Base-by-base conservation (phyloP, 1,140 invertebrate species). In the Cherax destructor region DNA sequence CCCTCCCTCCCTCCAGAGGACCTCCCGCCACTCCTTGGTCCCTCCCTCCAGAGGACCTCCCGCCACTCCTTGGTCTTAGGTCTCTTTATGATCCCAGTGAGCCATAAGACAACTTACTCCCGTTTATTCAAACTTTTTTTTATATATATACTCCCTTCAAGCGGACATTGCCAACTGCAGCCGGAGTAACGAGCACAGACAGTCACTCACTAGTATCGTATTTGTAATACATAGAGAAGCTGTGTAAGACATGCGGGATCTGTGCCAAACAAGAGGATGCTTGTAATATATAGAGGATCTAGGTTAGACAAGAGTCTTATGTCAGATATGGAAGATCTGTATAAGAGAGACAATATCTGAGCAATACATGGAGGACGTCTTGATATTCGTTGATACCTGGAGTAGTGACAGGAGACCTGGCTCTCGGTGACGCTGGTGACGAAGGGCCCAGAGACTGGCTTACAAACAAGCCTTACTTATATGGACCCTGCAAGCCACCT, bases 401-500 rank as follows among this genome's bases (percentile, higher is more conserved):
- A 50, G 83, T 76, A 86, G 83, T 86, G 83, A 86, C 83, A 76
- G 47, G 83, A 59, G 77, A 81, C 78, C 30, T 47, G 41, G 30
- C 61, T 24, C 47, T 81, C 49, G 87, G 79, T 81, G 87, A 83
- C 79, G 78, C 50, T 16, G 50, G 61, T 89, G 87, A 89, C 87
- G 80, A 83, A 89, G 65, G 87, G 69, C 79, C 79, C 78, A 74
- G 61, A 65, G 24, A 72, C 78, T 83, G 83, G 87, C 87, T 89
- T 89, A 89, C 87, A 89, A 89, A 89, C 79, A 76, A 89, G 30
- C 74, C 87, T 59, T 69, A 59, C 87, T 89, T 81, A 89, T 89
- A 89, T 81, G 87, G 87, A 74, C n/a, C 49, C 59, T 56, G 30
- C 87, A 59, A 81, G 80, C 87, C 59, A 81, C 87, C 87, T 89